Evolutionary conservation across 2,888 invertebrate genomes (phyloP).

Genomic region (Cephalotes varians): DNA sequence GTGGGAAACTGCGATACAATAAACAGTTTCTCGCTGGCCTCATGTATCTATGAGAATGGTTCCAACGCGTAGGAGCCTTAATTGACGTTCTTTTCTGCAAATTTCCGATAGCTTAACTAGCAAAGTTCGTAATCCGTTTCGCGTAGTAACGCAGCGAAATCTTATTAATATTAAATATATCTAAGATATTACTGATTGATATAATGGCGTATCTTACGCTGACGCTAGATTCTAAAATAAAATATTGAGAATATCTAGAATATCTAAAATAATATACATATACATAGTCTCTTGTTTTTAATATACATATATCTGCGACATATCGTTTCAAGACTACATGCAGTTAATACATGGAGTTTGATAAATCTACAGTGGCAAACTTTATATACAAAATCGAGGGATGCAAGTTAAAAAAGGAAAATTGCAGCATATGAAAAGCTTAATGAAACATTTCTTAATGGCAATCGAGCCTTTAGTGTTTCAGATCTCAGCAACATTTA

Average conservation of each 20-base stretch:
- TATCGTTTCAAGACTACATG: constrained; percentile 2
- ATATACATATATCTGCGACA: neutral
- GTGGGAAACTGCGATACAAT: constrained; percentile 49
- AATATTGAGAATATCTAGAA: too few species aligned
- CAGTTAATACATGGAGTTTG: neutral
- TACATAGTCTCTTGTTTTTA: neutral
- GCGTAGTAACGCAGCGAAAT: neutral
- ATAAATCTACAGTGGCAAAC: constrained; percentile 2
- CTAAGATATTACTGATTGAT: neutral
- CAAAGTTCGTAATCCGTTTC: constrained; percentile 18
- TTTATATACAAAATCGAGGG: constrained; percentile 25
- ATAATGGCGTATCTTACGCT: neutral
- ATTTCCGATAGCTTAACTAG: constrained; percentile 12
- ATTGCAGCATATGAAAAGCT: constrained; percentile 84
- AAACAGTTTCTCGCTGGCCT: neutral
- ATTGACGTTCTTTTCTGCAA: constrained; percentile 28
- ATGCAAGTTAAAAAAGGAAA: constrained; percentile 38
- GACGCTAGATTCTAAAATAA: neutral
- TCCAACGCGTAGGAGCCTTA: neutral
- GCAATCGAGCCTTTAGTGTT: constrained; percentile 56
- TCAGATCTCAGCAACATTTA: constrained; percentile 67
- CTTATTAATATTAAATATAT: neutral
- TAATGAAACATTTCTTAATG: constrained; percentile 78
- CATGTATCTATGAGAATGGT: constrained; percentile 14
- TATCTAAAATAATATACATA: too few species aligned